Evolutionary conservation across 2,888 invertebrate species (phyloP).

Genomic region (Branchellion lobata): DNA sequence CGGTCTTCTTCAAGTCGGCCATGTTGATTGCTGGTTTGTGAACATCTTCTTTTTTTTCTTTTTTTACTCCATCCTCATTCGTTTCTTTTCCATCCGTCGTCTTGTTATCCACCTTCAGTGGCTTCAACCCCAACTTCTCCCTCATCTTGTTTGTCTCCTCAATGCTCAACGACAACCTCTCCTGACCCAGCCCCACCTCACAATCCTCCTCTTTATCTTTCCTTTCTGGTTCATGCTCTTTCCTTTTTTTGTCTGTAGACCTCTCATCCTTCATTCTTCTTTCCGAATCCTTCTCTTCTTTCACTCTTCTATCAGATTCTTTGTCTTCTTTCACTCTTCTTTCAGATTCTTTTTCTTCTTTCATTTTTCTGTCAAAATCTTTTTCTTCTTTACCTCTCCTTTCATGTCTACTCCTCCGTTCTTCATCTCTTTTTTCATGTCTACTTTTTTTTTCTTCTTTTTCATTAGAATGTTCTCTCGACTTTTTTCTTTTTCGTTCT

Average conservation of each 20-base stretch:
- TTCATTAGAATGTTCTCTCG: slow-evolving; percentile 4
- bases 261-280: not conserved
- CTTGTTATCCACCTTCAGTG: slow-evolving; percentile 40
- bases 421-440: not conserved
- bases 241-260: not conserved
- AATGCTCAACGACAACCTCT: slow-evolving; percentile 48
- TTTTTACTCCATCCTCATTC: not conserved
- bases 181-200: slow-evolving; percentile 34
- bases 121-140: slow-evolving; percentile 75
- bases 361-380: not conserved
- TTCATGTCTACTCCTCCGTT: too few relatives aligned
- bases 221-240: too few relatives aligned
- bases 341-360: not conserved
- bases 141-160: slow-evolving; percentile 69
- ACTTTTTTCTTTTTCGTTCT: slow-evolving; percentile 13
- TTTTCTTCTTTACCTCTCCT: not conserved
- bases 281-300: not conserved
- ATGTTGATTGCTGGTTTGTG: slow-evolving; percentile 65
- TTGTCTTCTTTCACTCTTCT: not conserved
- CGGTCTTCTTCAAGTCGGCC: slow-evolving; percentile 71
- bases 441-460: not conserved
- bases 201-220: not conserved
- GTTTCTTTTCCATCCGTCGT: not conserved
- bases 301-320: not conserved
- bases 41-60: slow-evolving; percentile 60